Conservation (phyloP, 1,140 invertebrate species). For the Ladona fulva region DNA sequence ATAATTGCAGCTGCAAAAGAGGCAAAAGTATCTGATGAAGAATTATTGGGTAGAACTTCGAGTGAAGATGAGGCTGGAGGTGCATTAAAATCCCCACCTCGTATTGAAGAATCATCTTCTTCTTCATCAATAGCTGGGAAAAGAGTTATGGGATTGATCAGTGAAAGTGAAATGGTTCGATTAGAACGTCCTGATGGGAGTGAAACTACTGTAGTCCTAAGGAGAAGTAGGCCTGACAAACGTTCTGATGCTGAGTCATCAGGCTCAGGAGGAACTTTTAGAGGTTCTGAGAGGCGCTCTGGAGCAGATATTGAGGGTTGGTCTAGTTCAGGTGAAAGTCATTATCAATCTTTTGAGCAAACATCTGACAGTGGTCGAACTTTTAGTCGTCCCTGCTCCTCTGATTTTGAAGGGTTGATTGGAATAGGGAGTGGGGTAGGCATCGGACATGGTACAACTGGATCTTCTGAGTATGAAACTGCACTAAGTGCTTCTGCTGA, state of each 20-base stretch:
- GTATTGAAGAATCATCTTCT: conserved; percentile 30
- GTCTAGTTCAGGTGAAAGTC: conserved; percentile 82
- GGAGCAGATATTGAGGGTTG: conserved; percentile 48
- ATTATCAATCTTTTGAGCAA: conserved; percentile 80
- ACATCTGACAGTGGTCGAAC: conserved; percentile 49
- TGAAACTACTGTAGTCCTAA: conserved; percentile 30
- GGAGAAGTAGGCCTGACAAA: conserved; percentile 33
- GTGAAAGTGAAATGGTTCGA: conserved; percentile 6
- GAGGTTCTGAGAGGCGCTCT: conserved; percentile 32
- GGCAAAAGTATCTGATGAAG: conserved; percentile 22
- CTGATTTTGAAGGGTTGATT: conserved; percentile 69
- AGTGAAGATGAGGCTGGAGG: conserved; percentile 25
- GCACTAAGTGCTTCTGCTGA: conserved; percentile 65
- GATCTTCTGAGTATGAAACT: conserved; percentile 81
- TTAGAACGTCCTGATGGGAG: conserved; percentile 21
- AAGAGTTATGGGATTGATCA: not conserved
- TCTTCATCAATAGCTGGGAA: conserved; percentile 23
- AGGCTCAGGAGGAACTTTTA: not conserved
- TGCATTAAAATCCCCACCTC: conserved; percentile 30
- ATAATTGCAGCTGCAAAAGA: conserved; percentile 16
- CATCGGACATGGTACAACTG: conserved; percentile 36
- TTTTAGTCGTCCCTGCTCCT: conserved; percentile 71
- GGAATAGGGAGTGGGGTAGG: conserved; percentile 44
- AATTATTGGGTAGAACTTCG: conserved; percentile 25
- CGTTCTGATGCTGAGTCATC: conserved; percentile 49